Evolutionary conservation across 2,113 vertebrate species (phyloP), one percentile per base, ranked within the genome.

Genomic region (Toxostoma redivivum): DNA sequence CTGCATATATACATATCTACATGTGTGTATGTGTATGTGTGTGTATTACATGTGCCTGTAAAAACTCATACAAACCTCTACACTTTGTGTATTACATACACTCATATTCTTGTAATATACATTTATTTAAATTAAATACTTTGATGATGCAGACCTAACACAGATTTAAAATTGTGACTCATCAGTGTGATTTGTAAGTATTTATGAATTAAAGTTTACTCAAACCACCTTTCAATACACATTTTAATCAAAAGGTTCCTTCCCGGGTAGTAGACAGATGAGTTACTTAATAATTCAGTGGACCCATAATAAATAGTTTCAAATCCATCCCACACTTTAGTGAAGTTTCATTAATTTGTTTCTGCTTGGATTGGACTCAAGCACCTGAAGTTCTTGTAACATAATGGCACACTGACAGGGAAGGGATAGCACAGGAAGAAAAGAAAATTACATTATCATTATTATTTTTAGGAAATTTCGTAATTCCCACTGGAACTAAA

Each of bases 391-490:
- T 89, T 95, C 83, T 91, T 89, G 28, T 76, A 85, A 54, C 70
- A 76, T 91, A 94, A 91, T 85, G 87, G 27, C 57, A 87, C 30
- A 35, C 53, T 90, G 89, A 85, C 87, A 85, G 71, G 47, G 54
- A 89, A 90, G 37, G 71, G 66, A 94, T 4, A 2, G 37, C 35
- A 21, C 9, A 79, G 70, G 54, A 93, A 67, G 35, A 84, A 92
- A 96, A 95, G 90, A 73, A 96, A 95, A 97, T 95, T 69, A 85
- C 48, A 89, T 92, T 3, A 93, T 94, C 48, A 89, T 92, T 3
- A 93, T 94, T 93, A 93, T 95, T 93, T 96, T 93, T 93, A 92
- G 90, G 90, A 93, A 94, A 65, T 93, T 84, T 95, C 62, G 77
- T 95, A n/a, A 80, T 87, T 95, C 92, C 82, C 57, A 40, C 60